Evolutionary conservation across 1,140 invertebrate genomes (phyloP).

Genomic region (Drosophila lowei): DNA sequence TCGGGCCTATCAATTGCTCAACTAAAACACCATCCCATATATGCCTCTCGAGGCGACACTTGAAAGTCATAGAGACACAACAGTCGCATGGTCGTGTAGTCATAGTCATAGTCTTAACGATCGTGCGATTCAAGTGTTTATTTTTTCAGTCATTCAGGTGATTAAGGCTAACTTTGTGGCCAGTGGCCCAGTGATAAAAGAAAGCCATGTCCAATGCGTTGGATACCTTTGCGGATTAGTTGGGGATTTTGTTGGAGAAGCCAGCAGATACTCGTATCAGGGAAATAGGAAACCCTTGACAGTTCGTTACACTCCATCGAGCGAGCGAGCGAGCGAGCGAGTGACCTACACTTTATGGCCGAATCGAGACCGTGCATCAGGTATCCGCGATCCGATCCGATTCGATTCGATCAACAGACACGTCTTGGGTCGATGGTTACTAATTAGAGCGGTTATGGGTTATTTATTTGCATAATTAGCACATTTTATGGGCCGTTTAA

Average conservation of each 20-base stretch:
- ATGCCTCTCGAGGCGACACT: constrained; percentile 26
- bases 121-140: constrained; percentile 41
- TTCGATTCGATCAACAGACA: constrained; percentile 21
- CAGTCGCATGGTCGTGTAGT: constrained; percentile 10
- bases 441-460: constrained; percentile 77
- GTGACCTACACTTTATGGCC: neutral
- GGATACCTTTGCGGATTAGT: constrained; percentile 15
- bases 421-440: constrained; percentile 66
- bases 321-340: neutral
- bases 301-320: constrained; percentile 1
- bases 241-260: neutral
- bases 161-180: constrained; percentile 37
- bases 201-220: constrained; percentile 5
- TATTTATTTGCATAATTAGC: constrained; percentile 71
- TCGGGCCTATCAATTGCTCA: no score
- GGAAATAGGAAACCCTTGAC: constrained; percentile 2
- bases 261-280: neutral
- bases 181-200: neutral
- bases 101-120: constrained; percentile 13
- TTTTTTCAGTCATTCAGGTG: constrained; percentile 21
- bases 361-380: neutral
- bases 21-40: constrained; percentile 11
- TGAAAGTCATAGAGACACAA: constrained; percentile 29
- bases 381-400: neutral
- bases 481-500: constrained; percentile 76